These are phyloP conservation scores for Eledona agricola DNA, from an alignment of 2,888 invertebrate genomes.

Conservation along the genomic window DNA sequence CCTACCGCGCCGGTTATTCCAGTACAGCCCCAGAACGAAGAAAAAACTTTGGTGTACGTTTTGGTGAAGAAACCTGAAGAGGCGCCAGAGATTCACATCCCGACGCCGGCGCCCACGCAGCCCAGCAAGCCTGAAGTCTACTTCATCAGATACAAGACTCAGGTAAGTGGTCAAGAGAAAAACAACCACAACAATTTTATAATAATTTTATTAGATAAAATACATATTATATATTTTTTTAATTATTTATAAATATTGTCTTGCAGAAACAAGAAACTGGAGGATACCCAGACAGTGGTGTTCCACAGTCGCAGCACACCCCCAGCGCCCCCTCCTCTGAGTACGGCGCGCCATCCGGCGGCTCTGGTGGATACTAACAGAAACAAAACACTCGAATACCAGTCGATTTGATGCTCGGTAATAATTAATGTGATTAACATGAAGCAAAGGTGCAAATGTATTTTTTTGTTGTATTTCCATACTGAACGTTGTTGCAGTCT, in stretches of 20 bases:
- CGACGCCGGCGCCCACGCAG: constrained; percentile 83
- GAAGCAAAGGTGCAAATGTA: constrained; percentile 36
- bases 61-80: constrained; percentile 90
- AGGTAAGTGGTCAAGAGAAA: too few species aligned
- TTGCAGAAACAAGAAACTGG: constrained; percentile 58
- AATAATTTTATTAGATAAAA: constrained; percentile 3
- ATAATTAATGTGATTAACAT: constrained; percentile 29
- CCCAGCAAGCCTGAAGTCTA: constrained; percentile 90
- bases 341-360: constrained; percentile 68
- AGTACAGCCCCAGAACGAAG: constrained; percentile 83
- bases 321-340: constrained; percentile 64
- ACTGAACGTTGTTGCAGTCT: constrained; percentile 19
- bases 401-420: constrained; percentile 35
- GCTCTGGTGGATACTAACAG: constrained; percentile 42
- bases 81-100: constrained; percentile 79
- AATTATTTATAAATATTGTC: constrained; percentile 28
- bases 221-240: background rate
- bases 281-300: constrained; percentile 59
- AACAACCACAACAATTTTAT: too few species aligned
- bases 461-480: constrained; percentile 26
- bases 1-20: constrained; percentile 85
- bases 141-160: constrained; percentile 89
- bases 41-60: constrained; percentile 89
- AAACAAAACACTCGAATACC: constrained; percentile 29
- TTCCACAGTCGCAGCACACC: constrained; percentile 63